Base-by-base conservation (phyloP, 2,113 vertebrate species). In the Calcarius ornatus region DNA sequence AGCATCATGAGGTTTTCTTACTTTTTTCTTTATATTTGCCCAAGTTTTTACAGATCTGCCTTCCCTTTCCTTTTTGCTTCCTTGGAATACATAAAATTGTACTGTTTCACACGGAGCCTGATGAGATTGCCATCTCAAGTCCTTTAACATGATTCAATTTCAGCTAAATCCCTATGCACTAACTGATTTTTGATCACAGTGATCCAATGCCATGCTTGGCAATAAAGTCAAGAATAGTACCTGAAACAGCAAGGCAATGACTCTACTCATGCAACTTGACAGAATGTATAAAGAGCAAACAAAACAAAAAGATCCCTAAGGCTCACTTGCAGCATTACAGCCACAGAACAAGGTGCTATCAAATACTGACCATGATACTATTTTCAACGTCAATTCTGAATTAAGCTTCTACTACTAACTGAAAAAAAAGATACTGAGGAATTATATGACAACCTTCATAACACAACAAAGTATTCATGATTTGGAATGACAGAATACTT, bases 41-140 rank as follows among this genome's bases (percentile, higher is more conserved):
- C 16, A 47, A 16, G 3, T 5, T 53, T 69, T 48, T 16, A 28
- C 4, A 25, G 5, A 38, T 35, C 1, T 65, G 16, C 21, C 8
- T 50, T 19, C 6, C 16, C 35, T 56, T 42, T 38, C 14, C 11
- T 57, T 89, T 87, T 35, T 35, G 6, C 8, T 70, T 43, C 33
- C 28, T 40, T 43, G 18, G 19, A 73, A 59, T 25, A 59, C 0
- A 0, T 33, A 33, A 69, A 14, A 18, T 47, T 50, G 2, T 53
- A 61, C 28, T 38, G 10, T 30, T 71, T 53, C 47, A 71, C 4
- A 43, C 9, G 21, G 42, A 82, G 38, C 19, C 38, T 45, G 15
- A 6, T 48, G 72, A 24, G 24, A 63, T 4, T 42, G 24, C 6
- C 11, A 48, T 48, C 37, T 24, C 38, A 40, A n/a, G 7, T 4